Evolutionary conservation across 2,113 vertebrate species (phyloP).

Genomic region (Girardinichthys multiradiatus): DNA sequence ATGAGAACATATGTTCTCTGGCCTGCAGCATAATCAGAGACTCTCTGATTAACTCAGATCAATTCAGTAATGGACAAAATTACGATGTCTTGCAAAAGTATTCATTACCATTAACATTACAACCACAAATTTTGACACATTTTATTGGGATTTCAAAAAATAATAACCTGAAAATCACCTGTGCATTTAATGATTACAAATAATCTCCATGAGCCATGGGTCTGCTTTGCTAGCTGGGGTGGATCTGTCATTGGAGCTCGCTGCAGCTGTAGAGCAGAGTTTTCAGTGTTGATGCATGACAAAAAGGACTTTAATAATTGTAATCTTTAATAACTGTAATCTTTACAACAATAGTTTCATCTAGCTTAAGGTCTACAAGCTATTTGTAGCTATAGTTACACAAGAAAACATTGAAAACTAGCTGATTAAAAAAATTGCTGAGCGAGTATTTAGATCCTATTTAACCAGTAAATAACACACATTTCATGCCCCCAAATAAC

Average conservation of each 20-base stretch:
- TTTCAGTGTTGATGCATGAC: not conserved
- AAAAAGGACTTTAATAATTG: not conserved
- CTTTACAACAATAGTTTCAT: not conserved
- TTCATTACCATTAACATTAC: not conserved
- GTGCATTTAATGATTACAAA: not conserved
- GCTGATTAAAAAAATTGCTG: not conserved
- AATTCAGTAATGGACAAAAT: conserved; percentile 38
- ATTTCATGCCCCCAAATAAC: not conserved
- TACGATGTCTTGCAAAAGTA: not conserved
- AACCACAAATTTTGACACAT: not conserved
- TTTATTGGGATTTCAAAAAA: not conserved
- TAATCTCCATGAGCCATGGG: not conserved
- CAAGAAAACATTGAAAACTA: not conserved
- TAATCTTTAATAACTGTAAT: not conserved
- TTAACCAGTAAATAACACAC: not conserved
- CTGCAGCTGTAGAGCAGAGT: not conserved
- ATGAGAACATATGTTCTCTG: conserved; percentile 49
- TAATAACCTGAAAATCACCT: not conserved
- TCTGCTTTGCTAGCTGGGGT: not conserved
- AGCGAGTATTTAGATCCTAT: not conserved
- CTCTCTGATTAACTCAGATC: conserved; percentile 62
- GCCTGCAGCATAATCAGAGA: conserved; percentile 18
- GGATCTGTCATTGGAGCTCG: not conserved
- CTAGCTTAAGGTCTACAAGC: too few relatives aligned
- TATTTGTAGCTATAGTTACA: not conserved